phyloP scores from a whole-genome alignment of 37 sponge, comb jelly and placozoan genomes.

The Halichondria panicea region DNA sequence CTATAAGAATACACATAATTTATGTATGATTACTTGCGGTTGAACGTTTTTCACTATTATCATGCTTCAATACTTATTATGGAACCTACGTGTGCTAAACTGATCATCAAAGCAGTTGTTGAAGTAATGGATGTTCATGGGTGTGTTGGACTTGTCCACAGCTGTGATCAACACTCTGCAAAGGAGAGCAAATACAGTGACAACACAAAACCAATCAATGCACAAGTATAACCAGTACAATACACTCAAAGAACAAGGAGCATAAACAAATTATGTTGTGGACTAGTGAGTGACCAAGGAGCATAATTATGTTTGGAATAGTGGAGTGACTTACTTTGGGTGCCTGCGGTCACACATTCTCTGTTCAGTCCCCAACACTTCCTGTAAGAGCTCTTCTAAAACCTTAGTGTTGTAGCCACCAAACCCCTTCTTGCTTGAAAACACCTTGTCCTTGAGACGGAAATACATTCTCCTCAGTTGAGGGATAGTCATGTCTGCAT shows the following conservation, averaged over 20 bases:
- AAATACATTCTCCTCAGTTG: constrained; percentile 43
- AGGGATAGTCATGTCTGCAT: constrained; percentile 29
- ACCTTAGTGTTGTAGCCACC: constrained; percentile 44
- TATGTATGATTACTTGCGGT: not conserved
- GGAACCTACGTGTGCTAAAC: constrained; percentile 43
- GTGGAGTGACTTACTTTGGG: constrained; percentile 18
- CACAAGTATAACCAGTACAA: not conserved
- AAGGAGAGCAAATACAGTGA: not conserved
- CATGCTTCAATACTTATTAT: not conserved
- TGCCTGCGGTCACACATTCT: constrained; percentile 21
- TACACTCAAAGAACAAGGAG: not conserved
- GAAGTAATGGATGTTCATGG: constrained; percentile 54
- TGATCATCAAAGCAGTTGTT: constrained; percentile 61
- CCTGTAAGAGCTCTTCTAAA: constrained; percentile 41
- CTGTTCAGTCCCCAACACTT: constrained; percentile 26
- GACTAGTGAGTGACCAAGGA: not conserved
- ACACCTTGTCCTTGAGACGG: constrained; percentile 63
- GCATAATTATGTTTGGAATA: too few relatives aligned
- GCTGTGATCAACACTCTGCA: constrained; percentile 50
- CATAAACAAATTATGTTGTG: not conserved
- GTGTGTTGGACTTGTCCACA: constrained; percentile 26
- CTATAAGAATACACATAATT: not conserved
- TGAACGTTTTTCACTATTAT: not conserved
- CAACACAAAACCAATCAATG: not conserved
- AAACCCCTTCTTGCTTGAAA: constrained; percentile 6